Base-by-base conservation (phyloP, 1,140 invertebrate species). In the Apis cerana region DNA sequence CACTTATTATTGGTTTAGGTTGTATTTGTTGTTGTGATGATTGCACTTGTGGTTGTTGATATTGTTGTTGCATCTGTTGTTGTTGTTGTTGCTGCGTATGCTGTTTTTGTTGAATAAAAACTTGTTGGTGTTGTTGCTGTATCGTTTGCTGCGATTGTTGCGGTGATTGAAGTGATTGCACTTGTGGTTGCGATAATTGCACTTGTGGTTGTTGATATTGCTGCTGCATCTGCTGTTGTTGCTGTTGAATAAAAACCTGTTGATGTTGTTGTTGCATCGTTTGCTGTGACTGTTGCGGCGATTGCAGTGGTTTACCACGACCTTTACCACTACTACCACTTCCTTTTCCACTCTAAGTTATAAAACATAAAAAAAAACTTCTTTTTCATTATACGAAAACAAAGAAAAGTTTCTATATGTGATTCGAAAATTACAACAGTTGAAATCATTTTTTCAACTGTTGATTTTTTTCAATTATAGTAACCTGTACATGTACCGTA, bases 1-100 rank as follows among this genome's bases (percentile, higher is more conserved):
- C 91, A 95, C 95, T 93, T 94, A 95, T 95, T 80, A 95, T 92
- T 23, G 95, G 93, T 88, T 95, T 95, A 13, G 94, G 94, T 85
- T 95, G 95, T 75, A 95, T 94, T 89, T 95, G 95, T 84, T 94
- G 95, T 70, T 92, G 93, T 21, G 93, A 92, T 19, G 91, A 89
- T 77, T 92, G 92, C 61, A 93, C 88, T 87, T 91, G 94, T 76
- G 92, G 92, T 72, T 94, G 92, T 75, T 91, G 90, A 74, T 94
- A 92, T 82, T 94, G 94, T 72, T 93, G 92, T 61, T 92, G 91
- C 15, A 91, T 84, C 79, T 93, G 92, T 52, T 93, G 90, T 52
- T 92, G 86, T 69, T 90, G 94, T 80, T 92, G 86, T 69, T 90
- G 93, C 74, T 93, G 92, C 78, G 92, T 89, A 43, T 92, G 92